Base-by-base conservation (phyloP, 2,888 invertebrate genomes). In the Celastrina argiolus region DNA sequence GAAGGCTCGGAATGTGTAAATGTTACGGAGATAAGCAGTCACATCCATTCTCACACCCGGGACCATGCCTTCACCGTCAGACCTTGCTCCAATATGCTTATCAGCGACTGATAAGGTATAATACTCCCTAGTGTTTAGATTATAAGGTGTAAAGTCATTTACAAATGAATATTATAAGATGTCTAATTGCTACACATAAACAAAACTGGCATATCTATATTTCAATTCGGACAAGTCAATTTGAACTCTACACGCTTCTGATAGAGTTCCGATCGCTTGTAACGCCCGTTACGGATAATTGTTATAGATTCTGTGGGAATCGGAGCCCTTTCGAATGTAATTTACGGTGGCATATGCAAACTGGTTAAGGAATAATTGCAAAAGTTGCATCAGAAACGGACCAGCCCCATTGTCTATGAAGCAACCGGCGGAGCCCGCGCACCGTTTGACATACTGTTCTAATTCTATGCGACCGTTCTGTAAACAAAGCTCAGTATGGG, bases 311-410 rank as follows among this genome's bases (percentile, higher is more conserved):
- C 81, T 87, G 88, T 89, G 89, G 87, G 88, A 89, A 88, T 81
- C 73, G 74, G 76, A 81, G 84, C 83, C 88, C 87, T 86, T 88
- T 88, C 87, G 76, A 87, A 81, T 79, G 77, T 79, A 80, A 82
- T 85, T 82, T 81, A 84, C 78, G 74, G 74, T 66, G 67, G 67
- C 64, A 66, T 72, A 73, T 71, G 72, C 69, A 72, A 74, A 72
- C 72, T 45, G 68, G 72, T 67, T 67, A 18, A 61, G 45, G 56
- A 66, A 67, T 67, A 68, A 72, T 71, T 66, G 66, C 59, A 66
- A 66, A 56, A 59, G 59, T 66, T 66, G 59, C 66, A 59, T 66
- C 59, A 66, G 22, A 26, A 59, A 18, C 16, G 56, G 65, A 26
- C 56, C 56, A 41, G 58, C 65, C 65, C 58, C 59, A 45, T 61